Evolutionary conservation across 2,888 invertebrate species (phyloP).

Genomic region (Liposcelis brunnea): DNA sequence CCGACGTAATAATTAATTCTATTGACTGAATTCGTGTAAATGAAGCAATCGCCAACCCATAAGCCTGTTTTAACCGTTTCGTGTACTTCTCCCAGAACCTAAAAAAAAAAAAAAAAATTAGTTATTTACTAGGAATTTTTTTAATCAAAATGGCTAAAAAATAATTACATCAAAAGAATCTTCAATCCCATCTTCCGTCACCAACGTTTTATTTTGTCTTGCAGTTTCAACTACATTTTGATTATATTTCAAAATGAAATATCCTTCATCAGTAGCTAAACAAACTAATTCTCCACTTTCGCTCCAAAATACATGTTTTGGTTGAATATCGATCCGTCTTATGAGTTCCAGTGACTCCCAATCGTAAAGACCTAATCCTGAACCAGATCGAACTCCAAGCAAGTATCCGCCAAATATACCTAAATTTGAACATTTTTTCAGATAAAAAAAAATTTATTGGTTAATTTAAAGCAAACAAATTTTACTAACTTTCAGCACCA

Average conservation of each 20-base stretch:
- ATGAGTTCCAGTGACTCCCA: constrained; percentile 90
- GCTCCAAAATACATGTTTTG: constrained; percentile 88
- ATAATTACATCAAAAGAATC: constrained; percentile 77
- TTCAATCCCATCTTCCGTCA: constrained; percentile 81
- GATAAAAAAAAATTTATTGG: background rate
- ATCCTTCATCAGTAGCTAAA: constrained; percentile 87
- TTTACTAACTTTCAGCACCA: constrained; percentile 80
- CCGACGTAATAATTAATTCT: constrained; percentile 98
- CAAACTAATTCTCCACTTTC: constrained; percentile 88
- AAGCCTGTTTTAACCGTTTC: constrained; percentile 87
- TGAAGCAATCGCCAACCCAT: constrained; percentile 99
- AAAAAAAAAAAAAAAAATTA: constrained; percentile 16
- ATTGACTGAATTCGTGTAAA: constrained; percentile 95
- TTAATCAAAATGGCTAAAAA: background rate
- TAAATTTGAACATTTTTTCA: constrained; percentile 21
- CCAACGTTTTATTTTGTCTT: constrained; percentile 40
- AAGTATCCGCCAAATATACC: constrained; percentile 82
- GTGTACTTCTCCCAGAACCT: constrained; percentile 72
- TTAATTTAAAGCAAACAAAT: too few relatives aligned
- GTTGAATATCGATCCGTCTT: constrained; percentile 92
- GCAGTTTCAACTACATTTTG: constrained; percentile 63
- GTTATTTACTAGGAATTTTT: background rate
- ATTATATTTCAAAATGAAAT: constrained; percentile 83
- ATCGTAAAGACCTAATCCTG: constrained; percentile 89
- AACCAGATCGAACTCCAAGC: constrained; percentile 79